Percentiles rank a stretch among this genome's conserved stretches.
These are phyloP conservation scores for Macrosiphum euphorbiae DNA, from an alignment of 2,888 invertebrate genomes.

Conservation along the genomic window DNA sequence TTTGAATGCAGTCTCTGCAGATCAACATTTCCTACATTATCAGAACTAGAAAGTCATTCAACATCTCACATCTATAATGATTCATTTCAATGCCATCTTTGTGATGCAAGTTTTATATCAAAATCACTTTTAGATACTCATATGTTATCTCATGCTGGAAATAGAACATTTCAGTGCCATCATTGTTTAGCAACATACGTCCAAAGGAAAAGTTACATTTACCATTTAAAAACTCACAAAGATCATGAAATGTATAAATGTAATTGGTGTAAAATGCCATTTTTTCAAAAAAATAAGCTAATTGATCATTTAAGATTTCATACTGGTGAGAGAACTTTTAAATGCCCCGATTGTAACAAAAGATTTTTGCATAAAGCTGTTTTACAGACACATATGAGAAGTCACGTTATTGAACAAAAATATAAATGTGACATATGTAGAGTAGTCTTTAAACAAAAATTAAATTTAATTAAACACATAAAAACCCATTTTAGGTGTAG, in stretches of 20 bases:
- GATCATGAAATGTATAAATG: not conserved
- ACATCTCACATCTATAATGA: not conserved
- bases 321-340: not conserved
- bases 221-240: not conserved
- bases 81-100: not conserved
- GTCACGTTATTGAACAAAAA: not conserved
- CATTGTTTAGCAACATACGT: not conserved
- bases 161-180: not conserved
- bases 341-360: not conserved
- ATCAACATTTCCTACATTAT: not conserved
- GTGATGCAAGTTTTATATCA: not conserved
- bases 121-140: not conserved
- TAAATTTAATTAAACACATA: not conserved
- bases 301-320: not conserved
- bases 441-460: not conserved
- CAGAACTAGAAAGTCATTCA: not conserved
- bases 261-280: not conserved
- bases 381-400: not conserved
- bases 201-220: not conserved
- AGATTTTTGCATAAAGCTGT: not conserved
- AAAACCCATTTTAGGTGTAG: not conserved
- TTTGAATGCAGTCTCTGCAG: not conserved
- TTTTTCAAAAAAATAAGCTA: not conserved
- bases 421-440: not conserved
- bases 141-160: not conserved